Evolutionary conservation across 2,797 vertebrate species (phyloP).

Genomic region (Cryptoprocta ferox): DNA sequence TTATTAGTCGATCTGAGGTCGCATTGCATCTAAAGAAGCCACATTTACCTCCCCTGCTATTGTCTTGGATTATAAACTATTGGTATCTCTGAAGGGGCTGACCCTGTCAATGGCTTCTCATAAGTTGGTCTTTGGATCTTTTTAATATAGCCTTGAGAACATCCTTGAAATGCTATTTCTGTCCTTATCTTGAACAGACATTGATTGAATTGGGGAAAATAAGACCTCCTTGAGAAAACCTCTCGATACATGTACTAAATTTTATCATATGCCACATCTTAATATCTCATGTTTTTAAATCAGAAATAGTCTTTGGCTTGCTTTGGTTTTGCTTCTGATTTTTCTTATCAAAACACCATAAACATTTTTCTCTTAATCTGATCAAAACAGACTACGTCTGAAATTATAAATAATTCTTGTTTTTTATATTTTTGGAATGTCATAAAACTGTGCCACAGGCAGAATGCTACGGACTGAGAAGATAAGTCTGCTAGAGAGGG

Average conservation of each 20-base stretch:
- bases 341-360: slow-evolving; percentile 57
- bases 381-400: neutral
- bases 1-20: neutral
- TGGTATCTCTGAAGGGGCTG: slow-evolving; percentile 7
- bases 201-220: slow-evolving; percentile 21
- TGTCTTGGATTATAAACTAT: neutral
- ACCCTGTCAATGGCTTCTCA: neutral
- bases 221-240: slow-evolving; percentile 41
- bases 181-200: slow-evolving; percentile 30
- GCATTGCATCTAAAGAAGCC: neutral
- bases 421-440: slow-evolving; percentile 30
- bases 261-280: slow-evolving; percentile 40
- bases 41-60: neutral
- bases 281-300: slow-evolving; percentile 50
- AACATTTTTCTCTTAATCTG: slow-evolving; percentile 53
- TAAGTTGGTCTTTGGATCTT: neutral
- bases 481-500: neutral
- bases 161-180: slow-evolving; percentile 9
- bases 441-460: neutral
- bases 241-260: neutral
- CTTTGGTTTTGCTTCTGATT: slow-evolving; percentile 34
- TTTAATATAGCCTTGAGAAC: neutral
- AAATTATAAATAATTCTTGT: slow-evolving; percentile 45
- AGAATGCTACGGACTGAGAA: neutral
- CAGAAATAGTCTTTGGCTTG: slow-evolving; percentile 44